phyloP scores from a whole-genome alignment of 1,140 invertebrate species.

The Philotrypesis tridentata region DNA sequence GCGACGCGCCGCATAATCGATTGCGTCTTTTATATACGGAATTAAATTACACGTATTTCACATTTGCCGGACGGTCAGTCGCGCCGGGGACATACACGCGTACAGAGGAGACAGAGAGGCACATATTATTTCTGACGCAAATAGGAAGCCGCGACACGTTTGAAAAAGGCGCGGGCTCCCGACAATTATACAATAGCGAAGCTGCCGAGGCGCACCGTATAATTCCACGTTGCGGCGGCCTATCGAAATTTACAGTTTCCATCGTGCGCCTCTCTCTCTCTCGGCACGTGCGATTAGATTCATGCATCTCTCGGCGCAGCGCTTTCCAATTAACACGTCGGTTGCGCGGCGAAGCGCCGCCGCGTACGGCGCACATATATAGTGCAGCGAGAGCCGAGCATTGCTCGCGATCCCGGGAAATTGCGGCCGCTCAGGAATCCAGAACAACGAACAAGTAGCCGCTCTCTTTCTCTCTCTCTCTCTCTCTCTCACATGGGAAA shows the following conservation, averaged over 20 bases:
- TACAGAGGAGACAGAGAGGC: no score
- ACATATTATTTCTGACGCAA: not conserved
- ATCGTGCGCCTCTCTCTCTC: not conserved
- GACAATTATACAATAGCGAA: not conserved
- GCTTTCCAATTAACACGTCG: conserved; percentile 58
- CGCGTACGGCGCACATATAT: not conserved
- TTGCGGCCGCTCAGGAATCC: not conserved
- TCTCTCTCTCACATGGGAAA: not conserved
- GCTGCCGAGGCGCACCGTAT: not conserved
- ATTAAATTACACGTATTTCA: not conserved
- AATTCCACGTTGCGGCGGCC: not conserved
- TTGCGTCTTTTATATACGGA: not conserved
- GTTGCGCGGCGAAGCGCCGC: conserved; percentile 25
- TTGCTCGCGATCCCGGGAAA: not conserved
- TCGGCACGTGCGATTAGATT: conserved; percentile 58
- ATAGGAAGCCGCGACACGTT: not conserved
- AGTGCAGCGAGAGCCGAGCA: no score
- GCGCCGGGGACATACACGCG: no score
- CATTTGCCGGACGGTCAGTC: no score
- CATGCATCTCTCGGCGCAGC: conserved; percentile 50
- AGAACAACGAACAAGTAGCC: not conserved
- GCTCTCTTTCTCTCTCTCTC: not conserved
- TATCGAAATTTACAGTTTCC: conserved; percentile 12
- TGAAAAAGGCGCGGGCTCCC: no score
- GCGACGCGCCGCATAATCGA: not conserved